Evolutionary conservation across 2,113 vertebrate genomes (phyloP), one percentile per base, ranked within the genome.

Genomic region (Herpailurus yagouaroundi): DNA sequence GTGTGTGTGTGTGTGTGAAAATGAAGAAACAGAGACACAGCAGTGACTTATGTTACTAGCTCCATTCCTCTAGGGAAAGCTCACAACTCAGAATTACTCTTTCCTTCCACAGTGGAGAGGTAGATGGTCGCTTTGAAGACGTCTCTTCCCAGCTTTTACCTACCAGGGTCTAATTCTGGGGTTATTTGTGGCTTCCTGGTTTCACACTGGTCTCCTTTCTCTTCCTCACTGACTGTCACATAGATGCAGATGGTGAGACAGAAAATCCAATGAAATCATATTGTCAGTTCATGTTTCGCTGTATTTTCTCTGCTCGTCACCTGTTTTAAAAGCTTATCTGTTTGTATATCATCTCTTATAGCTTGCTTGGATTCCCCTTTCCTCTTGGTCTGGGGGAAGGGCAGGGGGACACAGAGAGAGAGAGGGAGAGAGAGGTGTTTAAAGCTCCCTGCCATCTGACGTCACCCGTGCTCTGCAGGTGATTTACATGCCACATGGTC

Each of bases 31-130:
- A 31, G 41, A 93, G n/a, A 90, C 68, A 91, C 1, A 60, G 18
- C 27, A 55, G 74, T 63, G 84, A 68, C 38, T 13, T 89, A 38
- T 69, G 21, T 52, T 95, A 74, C 29, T 45, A 41, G 76, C 41
- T 94, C 14, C 31, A 73, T 96, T 91, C 48, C 38, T 77, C 64
- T 73, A 27, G 31, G 45, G 5, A 91, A 91, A 79, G 52, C n/a
- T 79, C 19, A 89, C 77, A 93, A 33, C 52, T 10, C 27, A 93
- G 89, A 95, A 82, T 84, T 86, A 84, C 16, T 89, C 29, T 96
- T 87, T 69, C 55, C 11, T 83, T 96, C 52, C 64, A 18, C 19
- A 55, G 16, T 64, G 13, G 15, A 91, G 63, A 83, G 21, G 15
- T 63, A 14, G 52, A 45, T 18, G 19, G 63, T 95, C 10, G 3